These are phyloP conservation scores for Hystrix brachyura DNA, from an alignment of 2,113 vertebrate species.

Conservation along the genomic window DNA sequence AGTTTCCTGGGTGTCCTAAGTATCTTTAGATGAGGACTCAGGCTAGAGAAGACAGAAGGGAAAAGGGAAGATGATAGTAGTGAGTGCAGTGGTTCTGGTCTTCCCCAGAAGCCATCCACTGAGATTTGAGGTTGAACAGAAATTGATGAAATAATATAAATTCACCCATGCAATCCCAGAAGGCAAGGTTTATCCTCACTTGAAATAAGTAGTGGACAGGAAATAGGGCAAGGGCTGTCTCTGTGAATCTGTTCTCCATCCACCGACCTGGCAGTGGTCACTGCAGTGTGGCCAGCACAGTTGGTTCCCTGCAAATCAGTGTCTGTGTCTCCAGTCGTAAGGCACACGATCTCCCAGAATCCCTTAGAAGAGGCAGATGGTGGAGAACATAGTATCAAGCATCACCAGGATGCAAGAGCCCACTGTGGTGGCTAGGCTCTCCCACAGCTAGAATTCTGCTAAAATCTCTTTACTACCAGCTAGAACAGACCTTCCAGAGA, in stretches of 20 bases:
- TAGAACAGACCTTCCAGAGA: background rate
- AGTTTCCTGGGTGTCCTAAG: background rate
- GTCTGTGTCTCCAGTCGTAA: background rate
- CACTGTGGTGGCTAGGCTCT: background rate
- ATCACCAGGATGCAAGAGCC: background rate
- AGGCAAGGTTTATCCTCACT: background rate
- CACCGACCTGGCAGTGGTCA: background rate
- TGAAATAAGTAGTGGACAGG: background rate
- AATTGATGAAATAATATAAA: background rate
- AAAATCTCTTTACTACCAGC: background rate
- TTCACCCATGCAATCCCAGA: background rate
- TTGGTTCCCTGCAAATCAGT: background rate
- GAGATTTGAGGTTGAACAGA: background rate
- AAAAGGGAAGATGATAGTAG: background rate
- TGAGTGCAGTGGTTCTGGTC: background rate
- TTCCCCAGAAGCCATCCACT: background rate
- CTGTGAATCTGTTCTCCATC: background rate
- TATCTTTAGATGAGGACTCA: background rate
- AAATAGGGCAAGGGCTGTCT: background rate
- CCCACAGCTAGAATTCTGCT: background rate
- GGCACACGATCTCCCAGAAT: background rate
- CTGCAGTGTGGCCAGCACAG: background rate
- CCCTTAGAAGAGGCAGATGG: background rate
- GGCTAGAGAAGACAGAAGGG: background rate
- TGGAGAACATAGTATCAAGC: background rate